These are phyloP conservation scores for Murina feae DNA, from an alignment of 2,113 vertebrate genomes.

Conservation along the genomic window DNA sequence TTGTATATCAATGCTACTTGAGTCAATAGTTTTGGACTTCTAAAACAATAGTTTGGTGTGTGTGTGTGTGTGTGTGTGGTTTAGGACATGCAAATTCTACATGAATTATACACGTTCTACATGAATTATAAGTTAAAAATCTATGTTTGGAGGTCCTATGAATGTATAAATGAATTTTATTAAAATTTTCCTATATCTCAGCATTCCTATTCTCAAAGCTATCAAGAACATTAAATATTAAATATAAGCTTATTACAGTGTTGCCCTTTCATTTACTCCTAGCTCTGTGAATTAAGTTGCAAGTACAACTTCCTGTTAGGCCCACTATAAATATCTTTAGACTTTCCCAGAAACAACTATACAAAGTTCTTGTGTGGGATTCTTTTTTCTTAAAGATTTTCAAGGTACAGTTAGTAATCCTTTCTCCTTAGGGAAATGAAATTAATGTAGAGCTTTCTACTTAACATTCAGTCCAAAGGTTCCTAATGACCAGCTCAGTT, in stretches of 20 bases:
- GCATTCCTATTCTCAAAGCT: not conserved
- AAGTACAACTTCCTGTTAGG: not conserved
- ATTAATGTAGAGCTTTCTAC: not conserved
- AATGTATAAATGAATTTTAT: not conserved
- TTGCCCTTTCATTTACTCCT: not conserved
- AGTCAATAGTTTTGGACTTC: slow-evolving; percentile 18
- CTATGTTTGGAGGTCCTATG: not conserved
- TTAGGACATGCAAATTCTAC: not conserved
- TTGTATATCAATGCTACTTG: not conserved
- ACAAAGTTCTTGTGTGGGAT: not conserved
- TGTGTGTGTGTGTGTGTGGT: not conserved
- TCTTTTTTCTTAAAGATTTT: slow-evolving; percentile 21
- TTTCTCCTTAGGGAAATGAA: not conserved
- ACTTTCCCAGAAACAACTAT: not conserved
- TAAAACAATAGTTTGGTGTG: not conserved
- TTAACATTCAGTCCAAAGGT: not conserved
- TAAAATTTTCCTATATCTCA: not conserved
- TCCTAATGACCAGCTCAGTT: not conserved
- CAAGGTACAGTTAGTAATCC: not conserved
- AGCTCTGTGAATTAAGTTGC: not conserved
- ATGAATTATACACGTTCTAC: not conserved
- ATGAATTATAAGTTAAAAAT: slow-evolving; percentile 14
- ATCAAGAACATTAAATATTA: not conserved
- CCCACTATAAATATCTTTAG: not conserved
- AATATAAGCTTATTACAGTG: not conserved